These are phyloP conservation scores for Himalopsyche anomala DNA, from an alignment of 2,888 invertebrate genomes.

Conservation along the genomic window DNA sequence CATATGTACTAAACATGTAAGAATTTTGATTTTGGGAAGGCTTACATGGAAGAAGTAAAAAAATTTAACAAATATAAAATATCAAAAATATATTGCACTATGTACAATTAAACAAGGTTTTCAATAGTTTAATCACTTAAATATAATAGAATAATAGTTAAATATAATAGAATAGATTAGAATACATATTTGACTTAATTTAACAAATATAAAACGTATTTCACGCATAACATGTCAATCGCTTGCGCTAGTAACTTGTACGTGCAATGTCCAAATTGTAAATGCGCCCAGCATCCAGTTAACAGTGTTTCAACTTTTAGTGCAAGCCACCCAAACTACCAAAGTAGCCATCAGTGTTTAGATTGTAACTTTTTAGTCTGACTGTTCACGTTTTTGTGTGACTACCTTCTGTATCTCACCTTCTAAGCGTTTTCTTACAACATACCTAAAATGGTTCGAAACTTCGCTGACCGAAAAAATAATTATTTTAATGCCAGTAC, in stretches of 20 bases:
- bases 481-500: constrained; percentile 11
- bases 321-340: constrained; percentile 14
- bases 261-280: not conserved
- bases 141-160: no score
- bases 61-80: no score
- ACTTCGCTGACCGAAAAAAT: constrained; percentile 9
- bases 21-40: no score
- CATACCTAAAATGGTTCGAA: constrained; percentile 27
- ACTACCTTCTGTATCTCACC: not conserved
- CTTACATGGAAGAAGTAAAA: no score
- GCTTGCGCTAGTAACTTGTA: not conserved
- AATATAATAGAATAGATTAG: no score
- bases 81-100: no score
- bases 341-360: not conserved
- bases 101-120: no score
- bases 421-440: constrained; percentile 7
- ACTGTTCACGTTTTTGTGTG: not conserved
- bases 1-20: no score
- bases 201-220: no score
- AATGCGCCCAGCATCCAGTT: not conserved
- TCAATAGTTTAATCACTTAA: no score
- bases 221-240: not conserved
- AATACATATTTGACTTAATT: not conserved
- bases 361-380: not conserved
- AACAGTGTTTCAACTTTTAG: constrained; percentile 33